These are phyloP conservation scores for Perca fluviatilis DNA, from an alignment of 2,113 vertebrate species.

Conservation along the genomic window DNA sequence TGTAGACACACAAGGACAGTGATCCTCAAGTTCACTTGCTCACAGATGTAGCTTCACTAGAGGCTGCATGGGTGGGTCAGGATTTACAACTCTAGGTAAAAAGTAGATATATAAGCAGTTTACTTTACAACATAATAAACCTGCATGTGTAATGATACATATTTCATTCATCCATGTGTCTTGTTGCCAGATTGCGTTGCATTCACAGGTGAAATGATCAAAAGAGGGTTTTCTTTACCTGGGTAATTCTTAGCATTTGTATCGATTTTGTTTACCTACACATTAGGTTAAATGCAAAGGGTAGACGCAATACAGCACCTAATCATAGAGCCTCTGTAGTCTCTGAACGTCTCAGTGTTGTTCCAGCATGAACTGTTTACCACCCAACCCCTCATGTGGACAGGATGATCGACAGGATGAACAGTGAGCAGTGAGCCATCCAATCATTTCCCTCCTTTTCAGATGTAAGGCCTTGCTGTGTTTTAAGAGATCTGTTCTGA, in stretches of 20 bases:
- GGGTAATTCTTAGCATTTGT: slow-evolving; percentile 5
- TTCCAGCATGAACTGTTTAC: not conserved
- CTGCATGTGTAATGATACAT: too few relatives aligned
- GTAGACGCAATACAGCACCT: not conserved
- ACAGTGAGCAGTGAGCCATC: not conserved
- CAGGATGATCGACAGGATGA: not conserved
- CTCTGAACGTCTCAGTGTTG: not conserved
- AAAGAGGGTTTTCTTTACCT: not conserved
- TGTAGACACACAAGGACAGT: not conserved
- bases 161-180: too few relatives aligned
- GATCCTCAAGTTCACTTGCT: not conserved
- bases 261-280: not conserved
- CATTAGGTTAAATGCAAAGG: not conserved
- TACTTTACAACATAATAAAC: too few relatives aligned
- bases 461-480: not conserved
- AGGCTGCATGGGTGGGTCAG: too few relatives aligned
- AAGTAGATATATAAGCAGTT: too few relatives aligned
- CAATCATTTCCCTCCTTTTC: not conserved
- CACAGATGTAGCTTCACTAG: too few relatives aligned
- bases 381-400: not conserved
- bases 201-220: too few relatives aligned
- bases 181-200: too few relatives aligned
- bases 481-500: slow-evolving; percentile 9
- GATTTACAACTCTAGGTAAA: too few relatives aligned
- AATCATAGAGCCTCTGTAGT: not conserved